Base-by-base conservation (phyloP, 2,797 vertebrate genomes). In the Urocyon cinereoargenteus region DNA sequence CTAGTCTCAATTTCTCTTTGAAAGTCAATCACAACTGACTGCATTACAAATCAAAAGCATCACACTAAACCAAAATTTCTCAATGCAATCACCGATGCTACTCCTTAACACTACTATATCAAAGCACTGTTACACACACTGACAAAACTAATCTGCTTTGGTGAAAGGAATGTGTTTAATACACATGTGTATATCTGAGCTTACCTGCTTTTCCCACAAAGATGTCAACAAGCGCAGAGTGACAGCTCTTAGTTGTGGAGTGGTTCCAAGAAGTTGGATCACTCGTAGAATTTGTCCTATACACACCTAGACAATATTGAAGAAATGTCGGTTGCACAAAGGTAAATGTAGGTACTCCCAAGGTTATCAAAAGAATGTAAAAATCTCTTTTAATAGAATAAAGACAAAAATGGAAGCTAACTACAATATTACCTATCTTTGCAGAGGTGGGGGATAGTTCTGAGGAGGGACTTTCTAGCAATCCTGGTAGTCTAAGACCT, bases 171-270 rank as follows among this genome's bases (percentile, higher is more conserved):
- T 5, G 75, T 16, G 24, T 51, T 84, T 86, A 93, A 92, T 57
- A 85, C 15, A 64, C 16, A 94, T 83, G 21, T 62, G 1, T 21
- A 8, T 40, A 75, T 85, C 40, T 83, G 15, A 51, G 86, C 97
- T 94, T 93, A 99, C 99, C 99, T 99, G 99, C 97, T 99, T 99
- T 97, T 99, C 99, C 99, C 99, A 99, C 40, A 99, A 98, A 13
- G 98, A 98, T 0, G 99, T 99, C 98, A 99, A 99, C 93, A 99
- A 98, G 15, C 99, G 99, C 98, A 99, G 97, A 26, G 98, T 98
- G 97, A 99, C 96, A 3, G 99, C 98, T 98, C 99, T 99, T 95
- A 99, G 99, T 94, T 99, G 99, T 92, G 99, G 98, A 5, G 98
- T 96, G 70, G 98, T 99, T 89, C 99, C 99, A 93, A 99, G 98